Percentiles rank a stretch among this genome's conserved stretches.
Evolutionary conservation across 2,888 invertebrate species (phyloP).

Genomic region (Acanthacorydalis orientalis): DNA sequence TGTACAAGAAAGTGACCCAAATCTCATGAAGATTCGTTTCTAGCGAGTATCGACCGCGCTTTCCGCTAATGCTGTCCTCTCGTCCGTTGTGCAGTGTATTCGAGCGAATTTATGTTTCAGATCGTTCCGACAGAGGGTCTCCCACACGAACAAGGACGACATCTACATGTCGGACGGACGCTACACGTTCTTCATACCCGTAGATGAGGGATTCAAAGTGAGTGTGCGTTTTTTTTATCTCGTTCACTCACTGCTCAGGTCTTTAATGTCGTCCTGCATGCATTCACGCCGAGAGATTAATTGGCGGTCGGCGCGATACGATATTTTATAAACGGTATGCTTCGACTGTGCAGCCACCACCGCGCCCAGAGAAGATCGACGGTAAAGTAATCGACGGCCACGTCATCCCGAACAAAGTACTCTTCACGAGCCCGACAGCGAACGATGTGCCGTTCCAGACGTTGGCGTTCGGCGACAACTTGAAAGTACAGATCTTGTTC

Average conservation of each 20-base stretch:
- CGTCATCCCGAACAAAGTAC: conserved; percentile 69
- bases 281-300: no score
- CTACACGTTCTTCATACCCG: conserved; percentile 80
- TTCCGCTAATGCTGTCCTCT: no score
- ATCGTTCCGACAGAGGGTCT: conserved; percentile 58
- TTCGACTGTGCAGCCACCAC: conserved; percentile 41
- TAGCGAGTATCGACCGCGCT: no score
- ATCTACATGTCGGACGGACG: conserved; percentile 62
- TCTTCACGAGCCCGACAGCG: conserved; percentile 70
- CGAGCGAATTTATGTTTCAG: not conserved
- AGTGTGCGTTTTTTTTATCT: no score
- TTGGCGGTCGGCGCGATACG: no score
- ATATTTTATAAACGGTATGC: no score
- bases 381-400: conserved; percentile 78
- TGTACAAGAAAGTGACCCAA: conserved; percentile 14
- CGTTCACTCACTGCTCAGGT: no score
- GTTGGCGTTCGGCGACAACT: conserved; percentile 64
- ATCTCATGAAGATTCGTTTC: no score
- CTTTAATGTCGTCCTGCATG: no score
- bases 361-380: conserved; percentile 60
- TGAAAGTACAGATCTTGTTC: conserved; percentile 69
- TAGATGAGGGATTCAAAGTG: conserved; percentile 81
- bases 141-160: conserved; percentile 51
- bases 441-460: conserved; percentile 61
- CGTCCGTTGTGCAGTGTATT: no score